Conservation (phyloP, 2,113 vertebrate species). For the Ascaphus truei region DNA sequence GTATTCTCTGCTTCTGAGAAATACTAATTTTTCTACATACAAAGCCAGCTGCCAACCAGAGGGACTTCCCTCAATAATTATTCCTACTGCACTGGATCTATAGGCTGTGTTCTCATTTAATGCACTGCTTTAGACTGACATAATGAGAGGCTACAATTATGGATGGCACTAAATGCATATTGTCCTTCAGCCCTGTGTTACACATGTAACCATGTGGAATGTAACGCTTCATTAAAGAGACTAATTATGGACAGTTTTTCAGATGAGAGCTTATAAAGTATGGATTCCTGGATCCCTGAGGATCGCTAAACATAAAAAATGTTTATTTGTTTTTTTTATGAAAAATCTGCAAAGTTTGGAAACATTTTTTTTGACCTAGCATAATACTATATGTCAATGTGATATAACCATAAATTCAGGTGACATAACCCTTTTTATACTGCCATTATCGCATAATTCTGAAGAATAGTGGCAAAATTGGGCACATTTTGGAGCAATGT, state of each 20-base stretch:
- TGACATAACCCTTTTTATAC: too few species aligned
- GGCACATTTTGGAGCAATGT: too few species aligned
- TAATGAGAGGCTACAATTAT: neutral
- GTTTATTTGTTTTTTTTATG: too few species aligned
- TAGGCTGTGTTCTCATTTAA: neutral
- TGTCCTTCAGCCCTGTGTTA: neutral
- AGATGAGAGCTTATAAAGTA: neutral
- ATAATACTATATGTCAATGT: too few species aligned
- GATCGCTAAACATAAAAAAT: too few species aligned
- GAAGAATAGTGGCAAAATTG: too few species aligned
- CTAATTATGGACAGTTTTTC: constrained; percentile 27
- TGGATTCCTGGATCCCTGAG: neutral
- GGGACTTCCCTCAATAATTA: neutral
- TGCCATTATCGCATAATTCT: too few species aligned
- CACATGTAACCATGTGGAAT: neutral
- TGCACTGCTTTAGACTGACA: neutral
- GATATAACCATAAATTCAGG: too few species aligned
- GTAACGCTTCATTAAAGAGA: constrained; percentile 11
- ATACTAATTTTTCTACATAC: neutral
- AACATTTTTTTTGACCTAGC: too few species aligned
- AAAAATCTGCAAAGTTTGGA: too few species aligned
- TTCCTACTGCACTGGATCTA: neutral
- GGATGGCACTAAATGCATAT: constrained; percentile 7
- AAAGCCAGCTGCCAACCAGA: fast-evolving
- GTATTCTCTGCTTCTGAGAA: neutral